Base-by-base conservation (phyloP, 2,797 vertebrate species). In the Mallotus villosus region DNA sequence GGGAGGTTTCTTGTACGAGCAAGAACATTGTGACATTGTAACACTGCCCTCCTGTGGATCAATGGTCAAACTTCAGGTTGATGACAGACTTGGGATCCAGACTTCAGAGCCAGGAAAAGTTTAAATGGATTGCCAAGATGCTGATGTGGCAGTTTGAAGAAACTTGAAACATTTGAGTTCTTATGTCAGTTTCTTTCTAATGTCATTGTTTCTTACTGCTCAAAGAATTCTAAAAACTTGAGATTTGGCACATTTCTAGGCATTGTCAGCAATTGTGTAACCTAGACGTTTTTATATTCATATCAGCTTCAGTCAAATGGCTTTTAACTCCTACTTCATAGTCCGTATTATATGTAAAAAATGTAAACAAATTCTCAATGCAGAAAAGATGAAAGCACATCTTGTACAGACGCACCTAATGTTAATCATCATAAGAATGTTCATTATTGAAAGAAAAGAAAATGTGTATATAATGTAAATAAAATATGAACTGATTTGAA, bases 401-500 rank as follows among this genome's bases (percentile, higher is more conserved):
- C 68, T 4, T 14, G 24, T 74, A 68, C 60, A 67, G 60, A 68
- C 65, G 68, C 61, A 72, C 72, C 34, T 74, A n/a, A 68, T 73
- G 61, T 32, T 34, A 64, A 6, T 1, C 34, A 55, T 16, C 7
- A 3, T 65, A 5, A 65, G 60, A 76, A 62, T 73, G 67, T 76
- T 49, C 58, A 53, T 17, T 60, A 72, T 34, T 65, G 51, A 22
- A 22, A 84, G 89, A 90, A 34, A 34, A 6, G 3, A 90, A 90
- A 34, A 34, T 34, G 32, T 87, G 82, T 91, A 78, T 70, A 87
- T 90, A 85, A 59, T 90, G 90, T 90, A 90, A 91, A 91, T 92
- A 91, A 92, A 87, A 59, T 63, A 37, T 77, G 78, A 84, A 85
- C 78, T 85, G 85, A 85, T 82, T 75, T 78, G 34, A 49, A 29